Evolutionary conservation across 2,888 invertebrate genomes (phyloP), one percentile per base, ranked within the genome.

Genomic region (Dorcus hopei): DNA sequence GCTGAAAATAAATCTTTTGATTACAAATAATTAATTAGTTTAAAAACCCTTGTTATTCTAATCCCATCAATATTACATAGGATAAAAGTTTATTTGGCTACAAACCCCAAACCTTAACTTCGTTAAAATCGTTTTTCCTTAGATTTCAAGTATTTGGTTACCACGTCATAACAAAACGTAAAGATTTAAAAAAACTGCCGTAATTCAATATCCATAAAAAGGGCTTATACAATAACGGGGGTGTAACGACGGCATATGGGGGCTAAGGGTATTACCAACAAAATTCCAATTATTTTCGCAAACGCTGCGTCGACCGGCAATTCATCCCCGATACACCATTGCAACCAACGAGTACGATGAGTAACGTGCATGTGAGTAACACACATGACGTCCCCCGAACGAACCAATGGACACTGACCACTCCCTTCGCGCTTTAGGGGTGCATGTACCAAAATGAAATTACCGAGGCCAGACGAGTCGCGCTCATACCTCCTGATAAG

Each of bases 381-480:
- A 50, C 50, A 50, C 49, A 39, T 39, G 50, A 50, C 39, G 14
- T 39, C 50, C 40, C 59, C 61, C 61, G 59, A 54, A 61, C 57
- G 66, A 68, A 68, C 69, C 69, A 67, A 66, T 71, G 73, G 73
- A 71, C 72, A 72, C 68, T 70, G 71, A 71, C 68, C 67, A 69
- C 68, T 71, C 73, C 72, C 66, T 45, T 45, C 45, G 45, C 45
- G 19, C 16, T 19, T 9, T 19, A 45, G 45, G 45, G 45, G 45
- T 19, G 45, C 9, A 11, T 19, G 6, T 45, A 45, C 45, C 45
- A 45, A 19, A 45, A 45, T 45, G 23, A 45, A 45, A 19, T 45
- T 45, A 9, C 45, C 45, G 45, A 19, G 45, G 23, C 7, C 0
- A 19, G 14, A 8, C 19, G 19, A 45, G 9, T 9, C 16, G 16